Conservation (phyloP, 2,113 vertebrate genomes). For the Gnathonemus echidnorhynchus region DNA sequence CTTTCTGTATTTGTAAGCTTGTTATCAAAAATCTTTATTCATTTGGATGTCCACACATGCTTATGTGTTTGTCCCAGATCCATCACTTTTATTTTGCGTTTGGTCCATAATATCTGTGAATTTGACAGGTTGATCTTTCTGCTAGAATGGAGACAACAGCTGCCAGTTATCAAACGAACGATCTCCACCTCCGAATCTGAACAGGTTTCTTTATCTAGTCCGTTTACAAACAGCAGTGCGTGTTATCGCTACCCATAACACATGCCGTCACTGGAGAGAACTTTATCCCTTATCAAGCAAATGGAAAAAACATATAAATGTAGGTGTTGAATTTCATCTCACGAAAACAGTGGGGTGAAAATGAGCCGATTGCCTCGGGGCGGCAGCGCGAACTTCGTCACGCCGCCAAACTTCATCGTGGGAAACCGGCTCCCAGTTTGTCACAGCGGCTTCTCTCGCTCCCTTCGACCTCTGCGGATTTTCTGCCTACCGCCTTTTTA, state of each 20-base stretch:
- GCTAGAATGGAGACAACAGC: not conserved
- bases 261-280: not conserved
- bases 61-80: not conserved
- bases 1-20: not conserved
- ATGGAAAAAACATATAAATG: constrained; percentile 1
- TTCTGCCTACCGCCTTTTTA: not conserved
- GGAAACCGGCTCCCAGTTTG: not conserved
- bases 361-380: not conserved
- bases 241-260: not conserved
- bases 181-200: not conserved
- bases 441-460: not conserved
- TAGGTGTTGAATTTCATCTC: not conserved
- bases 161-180: not conserved
- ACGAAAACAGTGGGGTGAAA: not conserved
- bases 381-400: not conserved
- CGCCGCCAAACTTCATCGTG: not conserved
- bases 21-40: not conserved
- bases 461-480: not conserved
- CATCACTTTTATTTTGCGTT: not conserved
- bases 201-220: not conserved
- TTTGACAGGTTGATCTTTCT: not conserved
- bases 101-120: not conserved
- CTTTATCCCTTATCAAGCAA: not conserved
- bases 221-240: not conserved
- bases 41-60: not conserved